Evolutionary conservation across 2,888 invertebrate species (phyloP), one percentile per base, ranked within the genome.

Genomic region (Tipula helvola): DNA sequence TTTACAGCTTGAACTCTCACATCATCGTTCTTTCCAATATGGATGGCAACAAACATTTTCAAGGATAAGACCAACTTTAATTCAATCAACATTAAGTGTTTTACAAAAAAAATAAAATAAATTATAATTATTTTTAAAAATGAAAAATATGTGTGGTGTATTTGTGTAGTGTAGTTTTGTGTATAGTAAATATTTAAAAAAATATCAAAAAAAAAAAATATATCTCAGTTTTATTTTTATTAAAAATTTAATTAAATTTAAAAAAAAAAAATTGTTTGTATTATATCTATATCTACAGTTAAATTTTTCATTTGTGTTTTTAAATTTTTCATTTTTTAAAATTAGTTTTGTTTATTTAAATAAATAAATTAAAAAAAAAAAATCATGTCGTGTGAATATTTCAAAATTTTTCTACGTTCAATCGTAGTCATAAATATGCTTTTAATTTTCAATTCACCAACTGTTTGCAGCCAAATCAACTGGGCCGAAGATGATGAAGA

Each of bases 401-500:
- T 88, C 87, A 88, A 87, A 87, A 88, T 88, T 87, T 88, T 88
- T 87, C 86, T 88, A 87, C 89, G 88, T 89, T 89, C 89, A 89
- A 89, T 87, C 88, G 89, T 88, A 89, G 89, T 88, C 87, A 90
- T 89, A 87, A 89, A 89, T 87, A 89, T 90, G 87, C 88, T 90
- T 87, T 88, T 91, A 87, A 88, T 90, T 87, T 89, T 91, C 87
- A 89, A 90, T 87, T 89, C 90, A 87, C 89, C 90, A 88, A 89
- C 91, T 88, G 90, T 91, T 88, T 90, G 90, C 88, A 92, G 91
- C 88, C 92, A 92, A 90, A 92, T 92, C 88, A 92, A 91, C 89
- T 92, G 92, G 92, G 92, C 91, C 88, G 92, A 92, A 44, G 88
- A 88, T 88, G 92, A 92, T 88, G 92, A 92, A 89, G 92, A 92